Conservation (phyloP, 2,888 invertebrate species). For the Hanleya hanleyi region DNA sequence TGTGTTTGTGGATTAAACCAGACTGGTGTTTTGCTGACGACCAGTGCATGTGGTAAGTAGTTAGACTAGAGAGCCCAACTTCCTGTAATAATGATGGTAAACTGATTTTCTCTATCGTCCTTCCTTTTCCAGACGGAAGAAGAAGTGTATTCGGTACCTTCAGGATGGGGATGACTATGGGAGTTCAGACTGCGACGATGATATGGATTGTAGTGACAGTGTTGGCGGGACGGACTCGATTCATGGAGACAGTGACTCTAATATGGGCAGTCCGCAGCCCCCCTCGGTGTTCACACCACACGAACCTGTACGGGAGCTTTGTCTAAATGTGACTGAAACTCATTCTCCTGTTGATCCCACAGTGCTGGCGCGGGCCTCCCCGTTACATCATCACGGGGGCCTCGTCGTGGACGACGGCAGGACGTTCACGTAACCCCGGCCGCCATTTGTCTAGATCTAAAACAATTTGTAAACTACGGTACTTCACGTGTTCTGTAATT, state of each 20-base stretch:
- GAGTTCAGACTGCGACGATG: conserved; percentile 40
- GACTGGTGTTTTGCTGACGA: too few species aligned
- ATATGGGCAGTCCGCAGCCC: not conserved
- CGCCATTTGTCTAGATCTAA: too few species aligned
- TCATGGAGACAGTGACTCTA: not conserved
- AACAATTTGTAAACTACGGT: too few species aligned
- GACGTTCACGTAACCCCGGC: not conserved
- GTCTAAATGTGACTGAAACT: not conserved
- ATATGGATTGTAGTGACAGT: not conserved
- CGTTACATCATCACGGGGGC: not conserved
- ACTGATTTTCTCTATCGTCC: too few species aligned
- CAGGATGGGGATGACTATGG: conserved; percentile 57
- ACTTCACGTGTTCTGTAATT: too few species aligned
- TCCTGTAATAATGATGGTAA: too few species aligned
- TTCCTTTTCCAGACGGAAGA: conserved; percentile 73
- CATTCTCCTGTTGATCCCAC: not conserved
- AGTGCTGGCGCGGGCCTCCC: not conserved
- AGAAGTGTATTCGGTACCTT: conserved; percentile 74
- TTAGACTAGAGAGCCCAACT: not conserved
- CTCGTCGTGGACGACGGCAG: not conserved
- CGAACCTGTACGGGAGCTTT: not conserved
- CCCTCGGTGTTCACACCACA: not conserved
- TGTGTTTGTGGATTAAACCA: too few species aligned
- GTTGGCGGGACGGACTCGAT: not conserved
- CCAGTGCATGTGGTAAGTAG: too few species aligned